Evolutionary conservation across 2,888 invertebrate species (phyloP), one percentile per base, ranked within the genome.

Genomic region (Phrixothrix hirtus): DNA sequence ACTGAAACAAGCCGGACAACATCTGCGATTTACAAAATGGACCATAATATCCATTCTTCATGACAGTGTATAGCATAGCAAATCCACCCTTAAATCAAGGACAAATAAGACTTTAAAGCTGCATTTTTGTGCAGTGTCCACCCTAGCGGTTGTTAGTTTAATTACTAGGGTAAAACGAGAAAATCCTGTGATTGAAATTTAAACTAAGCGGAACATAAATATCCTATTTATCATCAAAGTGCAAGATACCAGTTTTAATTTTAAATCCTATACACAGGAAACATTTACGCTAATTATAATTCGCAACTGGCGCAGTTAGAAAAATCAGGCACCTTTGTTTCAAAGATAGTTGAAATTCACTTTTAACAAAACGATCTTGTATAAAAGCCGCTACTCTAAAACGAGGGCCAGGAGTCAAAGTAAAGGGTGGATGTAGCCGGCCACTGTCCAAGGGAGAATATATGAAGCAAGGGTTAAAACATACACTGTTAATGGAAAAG

Each of bases 381-480:
- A n/a, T n/a, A n/a, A n/a, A 21, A 43, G 47, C 53, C 53, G 53
- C 53, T 53, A 26, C 30, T 17, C 14, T 29, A 41, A 21, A 43
- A 21, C 25, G 27, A 34, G 51, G 55, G 39, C 43, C 15, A 11
- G 57, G 21, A 52, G 26, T 36, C 36, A 58, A 64, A 62, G 61
- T 57, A 65, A 68, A 66, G 70, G 70, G 70, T 70, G 69, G 70
- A 67, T 71, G 69, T 70, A 69, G 67, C 68, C 69, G 72, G 73
- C 73, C 73, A 73, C 69, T 74, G 74, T 74, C 74, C 74, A 65
- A 67, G 73, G 72, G 72, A 70, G 72, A 72, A 73, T 74, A 72
- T 71, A 72, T 73, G 72, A 73, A 70, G 71, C 70, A 69, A 73
- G 71, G 72, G 74, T 72, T 71, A 65, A 68, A 70, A 70, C 68